Base-by-base conservation (phyloP, 2,797 vertebrate genomes). In the Oophaga sylvatica region DNA sequence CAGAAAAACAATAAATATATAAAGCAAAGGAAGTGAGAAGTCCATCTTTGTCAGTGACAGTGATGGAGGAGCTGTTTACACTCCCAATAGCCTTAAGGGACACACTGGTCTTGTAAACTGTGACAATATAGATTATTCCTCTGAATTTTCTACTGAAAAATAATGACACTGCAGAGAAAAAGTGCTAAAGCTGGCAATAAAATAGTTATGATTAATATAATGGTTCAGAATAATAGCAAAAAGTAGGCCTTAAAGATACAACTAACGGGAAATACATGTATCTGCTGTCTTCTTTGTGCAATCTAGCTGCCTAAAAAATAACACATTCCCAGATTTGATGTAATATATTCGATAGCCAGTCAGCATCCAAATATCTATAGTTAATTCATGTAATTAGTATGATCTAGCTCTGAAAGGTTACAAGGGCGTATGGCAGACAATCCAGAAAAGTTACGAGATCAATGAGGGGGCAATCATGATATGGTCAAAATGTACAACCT, bases 141-240 rank as follows among this genome's bases (percentile, higher is more conserved):
- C 63, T 11, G 85, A 85, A 56, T 60, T 60, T 60, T 80, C 26
- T 29, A 22, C 41, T 68, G 83, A 70, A 76, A 68, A 80, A 57
- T 68, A 80, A 65, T 86, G 76, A 86, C 67, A 80, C 78, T 80
- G 78, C 35, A 48, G 53, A 80, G 79, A 10, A 62, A 73, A 31
- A 22, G 68, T 73, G 53, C 73, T 87, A 81, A 80, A 87, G 16
- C 57, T 62, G 85, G 60, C 67, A 73, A 62, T 70, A 70, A 73
- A 87, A 75, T 60, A 13, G 20, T 87, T 71, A 87, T 87, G 85
- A 81, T 85, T 79, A 79, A 86, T 80, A 71, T 45, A 86, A 86
- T 71, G 48, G 57, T 83, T 63, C 45, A 48, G 62, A 81, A 81
- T 16, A 81, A 26, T 22, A 15, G 35, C 35, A 45, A 26, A 83